Conservation (phyloP, 2,113 vertebrate species). For the Agapornis roseicollis region DNA sequence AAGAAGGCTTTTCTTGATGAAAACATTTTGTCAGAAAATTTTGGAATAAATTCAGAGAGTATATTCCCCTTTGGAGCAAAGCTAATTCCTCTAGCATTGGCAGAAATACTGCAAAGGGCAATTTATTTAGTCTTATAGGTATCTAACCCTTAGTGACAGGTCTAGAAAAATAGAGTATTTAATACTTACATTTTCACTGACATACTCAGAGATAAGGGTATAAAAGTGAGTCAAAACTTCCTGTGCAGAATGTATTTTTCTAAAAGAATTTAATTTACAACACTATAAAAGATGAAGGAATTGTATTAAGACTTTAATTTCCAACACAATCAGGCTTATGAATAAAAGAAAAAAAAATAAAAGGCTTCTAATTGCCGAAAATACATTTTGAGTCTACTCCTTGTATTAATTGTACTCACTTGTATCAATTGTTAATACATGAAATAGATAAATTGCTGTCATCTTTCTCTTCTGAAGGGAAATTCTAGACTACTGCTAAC, state of each 20-base stretch:
- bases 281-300: not conserved
- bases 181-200: not conserved
- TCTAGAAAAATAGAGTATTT: not conserved
- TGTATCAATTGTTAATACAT: not conserved
- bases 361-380: not conserved
- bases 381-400: not conserved
- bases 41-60: not conserved
- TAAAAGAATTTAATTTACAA: slow-evolving; percentile 4
- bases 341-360: not conserved
- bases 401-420: not conserved
- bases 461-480: not conserved
- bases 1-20: not conserved
- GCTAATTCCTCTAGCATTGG: not conserved
- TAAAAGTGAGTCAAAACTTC: not conserved
- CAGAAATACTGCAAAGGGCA: not conserved
- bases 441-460: not conserved
- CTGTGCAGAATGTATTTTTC: not conserved
- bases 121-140: not conserved
- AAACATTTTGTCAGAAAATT: not conserved
- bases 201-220: not conserved
- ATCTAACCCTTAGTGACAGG: not conserved
- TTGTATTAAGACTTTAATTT: not conserved
- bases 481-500: not conserved
- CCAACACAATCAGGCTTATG: not conserved
- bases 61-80: not conserved